A percentile compares a stretch with the other conserved stretches of the same genome.
These are phyloP conservation scores for Lasioglossum malachurum DNA, from an alignment of 2,888 invertebrate species.

Conservation along the genomic window DNA sequence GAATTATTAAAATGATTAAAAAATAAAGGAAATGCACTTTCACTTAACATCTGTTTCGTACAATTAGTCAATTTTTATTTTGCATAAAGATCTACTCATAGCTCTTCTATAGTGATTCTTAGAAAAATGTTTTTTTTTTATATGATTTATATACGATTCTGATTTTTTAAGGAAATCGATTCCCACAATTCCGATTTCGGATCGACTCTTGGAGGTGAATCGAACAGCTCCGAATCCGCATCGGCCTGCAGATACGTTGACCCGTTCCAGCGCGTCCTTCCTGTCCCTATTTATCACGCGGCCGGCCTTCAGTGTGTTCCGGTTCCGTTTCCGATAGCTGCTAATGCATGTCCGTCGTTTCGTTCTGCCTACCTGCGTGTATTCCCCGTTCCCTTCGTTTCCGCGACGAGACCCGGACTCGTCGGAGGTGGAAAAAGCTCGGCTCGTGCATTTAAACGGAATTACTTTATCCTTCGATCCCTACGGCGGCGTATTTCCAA, in stretches of 20 bases:
- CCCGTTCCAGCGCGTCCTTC: conserved; percentile 26
- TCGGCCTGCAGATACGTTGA: conserved; percentile 11
- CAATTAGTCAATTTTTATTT: too few species aligned
- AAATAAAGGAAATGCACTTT: too few species aligned
- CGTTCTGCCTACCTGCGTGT: conserved; percentile 29
- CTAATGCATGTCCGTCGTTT: conserved; percentile 58
- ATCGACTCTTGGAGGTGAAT: neutral
- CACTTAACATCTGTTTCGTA: too few species aligned
- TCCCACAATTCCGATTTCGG: neutral
- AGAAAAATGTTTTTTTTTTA: neutral
- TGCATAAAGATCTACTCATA: neutral
- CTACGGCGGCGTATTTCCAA: conserved; percentile 29
- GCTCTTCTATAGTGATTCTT: neutral
- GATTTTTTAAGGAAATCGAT: neutral
- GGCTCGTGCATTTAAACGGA: conserved; percentile 41
- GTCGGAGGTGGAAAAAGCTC: conserved; percentile 36
- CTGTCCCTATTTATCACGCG: conserved; percentile 59
- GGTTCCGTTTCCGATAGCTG: conserved; percentile 53
- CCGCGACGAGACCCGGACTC: neutral
- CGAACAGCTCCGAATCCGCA: neutral
- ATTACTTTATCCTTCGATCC: conserved; percentile 47
- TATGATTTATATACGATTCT: neutral
- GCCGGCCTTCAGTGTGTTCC: conserved; percentile 30
- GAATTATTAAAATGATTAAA: too few species aligned
- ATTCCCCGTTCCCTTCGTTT: neutral